Evolutionary conservation across 2,113 vertebrate genomes (phyloP).

Genomic region (Columbina picui): DNA sequence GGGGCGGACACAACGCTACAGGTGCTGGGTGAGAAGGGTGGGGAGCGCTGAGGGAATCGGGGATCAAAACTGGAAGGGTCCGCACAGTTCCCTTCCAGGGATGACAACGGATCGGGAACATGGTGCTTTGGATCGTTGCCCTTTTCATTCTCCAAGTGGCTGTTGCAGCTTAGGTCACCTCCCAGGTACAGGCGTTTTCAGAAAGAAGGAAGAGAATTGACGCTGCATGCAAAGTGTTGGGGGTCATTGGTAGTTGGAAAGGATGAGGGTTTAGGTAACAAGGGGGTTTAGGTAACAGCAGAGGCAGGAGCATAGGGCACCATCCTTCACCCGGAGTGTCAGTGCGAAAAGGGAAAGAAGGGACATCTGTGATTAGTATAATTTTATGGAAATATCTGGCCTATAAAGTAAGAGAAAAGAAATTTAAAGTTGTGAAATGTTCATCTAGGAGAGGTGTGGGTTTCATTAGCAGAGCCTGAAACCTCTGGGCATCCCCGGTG

Average conservation of each 20-base stretch:
- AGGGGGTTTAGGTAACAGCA: background rate
- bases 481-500: rapidly evolving
- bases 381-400: background rate
- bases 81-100: rapidly evolving
- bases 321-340: rapidly evolving
- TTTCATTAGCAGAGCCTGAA: background rate
- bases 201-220: background rate
- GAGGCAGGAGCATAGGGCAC: background rate
- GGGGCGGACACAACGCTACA: rapidly evolving
- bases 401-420: background rate
- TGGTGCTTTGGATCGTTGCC: background rate
- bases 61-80: background rate
- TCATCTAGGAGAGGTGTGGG: background rate
- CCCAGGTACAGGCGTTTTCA: too few species aligned
- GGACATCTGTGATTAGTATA: rapidly evolving
- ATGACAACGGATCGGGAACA: too few species aligned
- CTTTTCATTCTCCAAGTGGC: background rate
- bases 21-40: rapidly evolving
- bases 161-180: background rate
- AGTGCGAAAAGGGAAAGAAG: background rate
- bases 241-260: background rate
- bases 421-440: rapidly evolving
- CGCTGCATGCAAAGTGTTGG: background rate
- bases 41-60: background rate
- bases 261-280: background rate